A percentile compares a stretch with the other conserved stretches of the same genome.
These are phyloP conservation scores for Perodicticus potto DNA, from an alignment of 2,797 vertebrate genomes.

Conservation along the genomic window DNA sequence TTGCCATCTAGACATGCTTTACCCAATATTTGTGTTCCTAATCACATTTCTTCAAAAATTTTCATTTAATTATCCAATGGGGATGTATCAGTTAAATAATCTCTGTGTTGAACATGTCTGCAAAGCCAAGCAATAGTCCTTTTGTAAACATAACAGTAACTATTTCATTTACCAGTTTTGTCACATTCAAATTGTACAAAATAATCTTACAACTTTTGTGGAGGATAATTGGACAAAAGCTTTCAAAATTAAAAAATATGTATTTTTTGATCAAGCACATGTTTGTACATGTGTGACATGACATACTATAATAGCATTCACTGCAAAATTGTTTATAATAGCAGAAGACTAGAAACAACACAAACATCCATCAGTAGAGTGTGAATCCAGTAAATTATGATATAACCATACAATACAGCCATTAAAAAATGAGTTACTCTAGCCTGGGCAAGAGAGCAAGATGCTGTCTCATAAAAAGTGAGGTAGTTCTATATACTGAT, in stretches of 20 bases:
- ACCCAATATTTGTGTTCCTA: neutral
- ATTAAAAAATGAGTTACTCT: conserved; percentile 2
- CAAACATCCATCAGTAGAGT: neutral
- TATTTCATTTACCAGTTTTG: conserved; percentile 23
- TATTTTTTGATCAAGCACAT: neutral
- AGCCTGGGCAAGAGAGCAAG: neutral
- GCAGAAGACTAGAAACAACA: neutral
- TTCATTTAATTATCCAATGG: neutral
- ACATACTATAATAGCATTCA: neutral
- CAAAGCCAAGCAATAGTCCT: conserved; percentile 1
- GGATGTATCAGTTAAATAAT: conserved; percentile 18
- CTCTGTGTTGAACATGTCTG: neutral
- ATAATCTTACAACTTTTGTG: neutral
- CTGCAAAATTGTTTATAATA: conserved; percentile 38
- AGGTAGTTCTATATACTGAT: neutral
- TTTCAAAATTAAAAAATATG: neutral
- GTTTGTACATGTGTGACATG: neutral
- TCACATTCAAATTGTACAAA: neutral
- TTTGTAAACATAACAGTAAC: neutral
- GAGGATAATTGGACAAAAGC: neutral
- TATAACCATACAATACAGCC: neutral
- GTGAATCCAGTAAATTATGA: neutral
- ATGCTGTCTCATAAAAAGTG: neutral
- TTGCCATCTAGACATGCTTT: conserved; percentile 43
- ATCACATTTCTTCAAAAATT: conserved; percentile 52